Evolutionary conservation across 2,113 vertebrate genomes (phyloP).

Genomic region (Dendrocopos noguchii): DNA sequence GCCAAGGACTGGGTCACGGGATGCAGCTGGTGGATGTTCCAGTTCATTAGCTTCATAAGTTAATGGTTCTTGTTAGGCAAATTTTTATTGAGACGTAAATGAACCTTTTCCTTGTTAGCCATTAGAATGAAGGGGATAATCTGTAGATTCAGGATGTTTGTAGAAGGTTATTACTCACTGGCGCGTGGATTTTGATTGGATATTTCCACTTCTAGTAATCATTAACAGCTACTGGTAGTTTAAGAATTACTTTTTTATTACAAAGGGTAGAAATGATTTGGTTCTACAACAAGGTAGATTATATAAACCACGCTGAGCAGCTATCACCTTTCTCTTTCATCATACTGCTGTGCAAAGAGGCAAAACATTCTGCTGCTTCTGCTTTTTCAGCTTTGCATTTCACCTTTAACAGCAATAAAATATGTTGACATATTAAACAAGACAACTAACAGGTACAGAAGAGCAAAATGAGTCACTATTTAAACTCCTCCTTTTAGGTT

Average conservation of each 20-base stretch:
- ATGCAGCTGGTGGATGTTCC: neutral
- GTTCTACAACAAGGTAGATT: neutral
- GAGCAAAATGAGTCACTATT: neutral
- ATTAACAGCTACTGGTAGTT: constrained; percentile 32
- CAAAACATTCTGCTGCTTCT: neutral
- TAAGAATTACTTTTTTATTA: constrained; percentile 33
- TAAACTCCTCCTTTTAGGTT: neutral
- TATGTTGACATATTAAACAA: neutral
- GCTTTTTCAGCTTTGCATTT: neutral
- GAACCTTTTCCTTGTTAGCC: constrained; percentile 19
- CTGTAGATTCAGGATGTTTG: constrained; percentile 18
- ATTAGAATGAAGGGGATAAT: constrained; percentile 29
- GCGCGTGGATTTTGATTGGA: constrained; percentile 20
- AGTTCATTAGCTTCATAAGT: constrained; percentile 25
- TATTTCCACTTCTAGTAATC: constrained; percentile 46
- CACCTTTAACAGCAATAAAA: neutral
- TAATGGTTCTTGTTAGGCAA: constrained; percentile 3
- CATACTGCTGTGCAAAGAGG: neutral
- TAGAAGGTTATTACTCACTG: neutral
- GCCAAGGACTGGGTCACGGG: neutral
- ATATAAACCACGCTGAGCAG: neutral
- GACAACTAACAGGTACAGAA: neutral
- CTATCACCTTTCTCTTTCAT: neutral
- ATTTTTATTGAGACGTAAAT: neutral
- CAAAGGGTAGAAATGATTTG: constrained; percentile 13